Evolutionary conservation across 1,140 invertebrate species (phyloP), one percentile per base, ranked within the genome.

Genomic region (Geopemphigus sp.): DNA sequence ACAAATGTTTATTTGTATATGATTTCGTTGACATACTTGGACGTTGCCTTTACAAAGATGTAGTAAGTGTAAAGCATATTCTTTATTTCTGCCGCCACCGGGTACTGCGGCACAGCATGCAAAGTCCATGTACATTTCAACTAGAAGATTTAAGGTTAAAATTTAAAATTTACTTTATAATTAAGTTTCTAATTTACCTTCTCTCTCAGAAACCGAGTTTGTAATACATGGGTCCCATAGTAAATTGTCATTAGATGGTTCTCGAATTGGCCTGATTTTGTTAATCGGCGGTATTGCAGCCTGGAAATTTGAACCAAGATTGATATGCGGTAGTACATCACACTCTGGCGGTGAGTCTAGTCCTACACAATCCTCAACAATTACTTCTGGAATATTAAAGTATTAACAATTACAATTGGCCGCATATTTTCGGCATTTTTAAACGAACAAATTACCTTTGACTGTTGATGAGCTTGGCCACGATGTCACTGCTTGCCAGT

Each of bases 21-120:
- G 12, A 26, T 0, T 19, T 50, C n/a, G 14, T 63, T 39, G 81
- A 86, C 87, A 87, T 86, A 95, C 93, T 84, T 94, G 91, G 82
- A 97, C 91, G 86, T 96, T 93, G 81, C 95, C 96, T 81, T 91
- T 89, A 83, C 91, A 92, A 86, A 95, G 90, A 82, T 94, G 91
- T 81, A 99, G 87, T 59, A 97, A 88, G 85, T 98, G 94, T 82
- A 98, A 89, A 81, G 96, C 96, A 84, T 95, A 94, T 86, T 99
- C 97, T 84, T 96, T 94, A 86, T 97, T 97, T 84, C 94, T 91
- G 80, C 95, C 95, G 82, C 94, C 94, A 80, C 94, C 93, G 47
- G 93, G 93, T 82, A 96, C 91, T 80, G 93, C 93, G 73, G 94
- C 93, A 84, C 94, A 95, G 88, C 94, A 95, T 29, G 96, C 94